A percentile compares a stretch with the other conserved stretches of the same genome.
phyloP scores from a whole-genome alignment of 2,113 vertebrate genomes.

The Hylia prasina region DNA sequence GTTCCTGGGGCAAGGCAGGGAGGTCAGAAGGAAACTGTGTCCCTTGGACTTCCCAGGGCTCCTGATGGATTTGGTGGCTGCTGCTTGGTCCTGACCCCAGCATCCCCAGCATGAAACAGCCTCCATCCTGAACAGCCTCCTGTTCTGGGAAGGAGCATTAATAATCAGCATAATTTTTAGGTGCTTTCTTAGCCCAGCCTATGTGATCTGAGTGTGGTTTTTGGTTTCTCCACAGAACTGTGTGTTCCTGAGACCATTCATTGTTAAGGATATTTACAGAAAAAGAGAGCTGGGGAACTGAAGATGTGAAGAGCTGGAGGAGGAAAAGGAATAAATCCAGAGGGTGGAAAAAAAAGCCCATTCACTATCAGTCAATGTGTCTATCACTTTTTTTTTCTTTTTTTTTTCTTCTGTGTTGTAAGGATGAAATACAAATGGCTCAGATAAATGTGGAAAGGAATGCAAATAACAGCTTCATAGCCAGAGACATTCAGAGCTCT shows the following conservation, averaged over 20 bases:
- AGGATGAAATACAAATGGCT: background rate
- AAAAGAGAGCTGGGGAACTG: background rate
- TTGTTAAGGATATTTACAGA: background rate
- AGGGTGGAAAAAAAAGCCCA: background rate
- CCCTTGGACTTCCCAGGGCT: background rate
- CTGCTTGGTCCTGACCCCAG: background rate
- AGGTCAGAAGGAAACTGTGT: background rate
- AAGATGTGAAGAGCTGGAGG: background rate
- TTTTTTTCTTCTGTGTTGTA: background rate
- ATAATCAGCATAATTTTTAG: background rate
- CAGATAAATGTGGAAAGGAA: background rate
- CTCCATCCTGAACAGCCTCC: background rate
- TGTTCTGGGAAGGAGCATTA: background rate
- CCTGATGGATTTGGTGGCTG: background rate
- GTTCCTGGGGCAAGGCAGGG: background rate
- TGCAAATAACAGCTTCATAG: background rate
- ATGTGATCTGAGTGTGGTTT: background rate
- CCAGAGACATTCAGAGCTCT: background rate
- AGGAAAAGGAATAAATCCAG: background rate
- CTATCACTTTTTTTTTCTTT: background rate
- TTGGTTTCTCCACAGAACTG: background rate
- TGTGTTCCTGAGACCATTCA: background rate
- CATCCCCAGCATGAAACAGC: background rate
- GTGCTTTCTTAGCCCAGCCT: background rate
- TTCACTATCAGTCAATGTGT: background rate